Base-by-base conservation (phyloP, 2,888 invertebrate species). In the Trisateles emortualis region DNA sequence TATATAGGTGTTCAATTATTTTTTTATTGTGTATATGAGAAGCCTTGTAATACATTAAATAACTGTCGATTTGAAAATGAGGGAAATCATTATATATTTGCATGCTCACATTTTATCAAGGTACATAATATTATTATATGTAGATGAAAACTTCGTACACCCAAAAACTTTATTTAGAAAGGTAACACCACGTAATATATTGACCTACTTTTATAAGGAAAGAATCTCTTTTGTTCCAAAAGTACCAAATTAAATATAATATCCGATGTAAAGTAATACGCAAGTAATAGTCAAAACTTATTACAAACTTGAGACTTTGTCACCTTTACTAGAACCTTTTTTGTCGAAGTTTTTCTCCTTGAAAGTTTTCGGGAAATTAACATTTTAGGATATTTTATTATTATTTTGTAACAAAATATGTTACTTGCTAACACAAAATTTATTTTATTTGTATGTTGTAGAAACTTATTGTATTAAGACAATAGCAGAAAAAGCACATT, bases 241-340 rank as follows among this genome's bases (percentile, higher is more conserved):
- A 52, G 48, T 42, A 36, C 17, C n/a, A 40, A 56, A 52, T 45
- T 60, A 45, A 60, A 53, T 44, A 36, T 43, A 24, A 50, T 51
- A 24, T 44, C 29, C 29, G 26, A 33, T 41, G 41, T 51, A 16
- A 48, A 40, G 47, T 36, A 26, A 47, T 32, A 22, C 32, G 32
- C 17, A 29, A 39, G 46, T 41, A 24, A 48, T 40, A 40, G 32
- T 41, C 10, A 54, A 39, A 51, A 33, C 14, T 45, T 51, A 22
- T 11, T 16, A 10, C 11, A 3, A 41, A 48, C 11, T 48, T 48
- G 26, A 43, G 32, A 40, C 22, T 22, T 36, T 46, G 54, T 49
- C 45, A 60, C 49, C 60, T 59, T 50, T 47, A 26, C 33, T 30
- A 41, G 24, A 43, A 29, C 16, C 6, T 26, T 54, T 26, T 8